Conservation (phyloP, 2,113 vertebrate genomes). For the Colaptes auratus region DNA sequence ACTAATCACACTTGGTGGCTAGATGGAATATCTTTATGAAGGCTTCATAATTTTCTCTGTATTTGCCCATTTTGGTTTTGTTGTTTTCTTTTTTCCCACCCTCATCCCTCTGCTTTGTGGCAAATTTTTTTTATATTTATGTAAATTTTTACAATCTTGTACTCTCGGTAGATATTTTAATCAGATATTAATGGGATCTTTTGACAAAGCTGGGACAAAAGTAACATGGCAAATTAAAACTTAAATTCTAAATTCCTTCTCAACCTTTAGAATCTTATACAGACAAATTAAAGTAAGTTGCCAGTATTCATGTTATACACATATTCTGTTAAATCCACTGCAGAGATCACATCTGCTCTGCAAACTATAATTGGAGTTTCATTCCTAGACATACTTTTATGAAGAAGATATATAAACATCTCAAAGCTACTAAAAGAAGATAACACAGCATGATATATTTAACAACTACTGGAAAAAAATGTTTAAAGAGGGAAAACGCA, state of each 20-base stretch:
- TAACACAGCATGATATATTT: constrained; percentile 10
- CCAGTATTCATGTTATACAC: neutral
- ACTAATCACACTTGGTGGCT: neutral
- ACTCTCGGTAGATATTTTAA: neutral
- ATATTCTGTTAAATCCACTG: constrained; percentile 14
- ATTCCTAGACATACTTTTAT: neutral
- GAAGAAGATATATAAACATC: neutral
- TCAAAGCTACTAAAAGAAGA: neutral
- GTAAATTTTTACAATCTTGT: neutral
- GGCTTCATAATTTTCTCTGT: neutral
- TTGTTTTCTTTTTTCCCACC: neutral
- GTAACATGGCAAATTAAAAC: neutral
- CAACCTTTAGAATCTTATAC: neutral
- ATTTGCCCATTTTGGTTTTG: neutral
- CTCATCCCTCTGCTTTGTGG: neutral
- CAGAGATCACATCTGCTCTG: neutral
- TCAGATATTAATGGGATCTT: neutral
- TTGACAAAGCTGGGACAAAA: neutral
- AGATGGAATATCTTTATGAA: neutral
- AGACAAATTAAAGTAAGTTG: neutral
- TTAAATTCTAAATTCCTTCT: neutral
- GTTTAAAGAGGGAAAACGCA: neutral
- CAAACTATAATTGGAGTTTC: neutral
- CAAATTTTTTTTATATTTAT: neutral
- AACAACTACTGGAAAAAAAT: neutral